Base-by-base conservation (phyloP, 2,888 invertebrate genomes). In the Aplocera efformata region DNA sequence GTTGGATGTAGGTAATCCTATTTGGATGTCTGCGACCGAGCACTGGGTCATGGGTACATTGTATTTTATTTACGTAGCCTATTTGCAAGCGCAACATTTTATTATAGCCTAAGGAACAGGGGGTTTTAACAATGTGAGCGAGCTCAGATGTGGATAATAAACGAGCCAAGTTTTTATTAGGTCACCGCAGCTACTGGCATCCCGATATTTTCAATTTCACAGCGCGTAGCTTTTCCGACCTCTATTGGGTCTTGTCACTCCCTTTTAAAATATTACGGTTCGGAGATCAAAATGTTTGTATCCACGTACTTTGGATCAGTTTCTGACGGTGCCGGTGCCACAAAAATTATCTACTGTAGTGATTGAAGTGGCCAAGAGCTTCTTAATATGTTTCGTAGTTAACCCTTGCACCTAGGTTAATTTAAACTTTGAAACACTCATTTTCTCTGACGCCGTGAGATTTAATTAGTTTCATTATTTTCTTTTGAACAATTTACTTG, bases 161-260 rank as follows among this genome's bases (percentile, higher is more conserved):
- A 53, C 44, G 41, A 47, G 46, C 31, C 6, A 47, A 47, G 34
- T 48, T 48, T 53, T 50, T 53, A 50, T 53, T 50, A 47, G 53
- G 50, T 50, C 53, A 42, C 42, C 43, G 40, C 48, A 43, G 30
- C 42, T 48, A 42, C 45, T 27, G 36, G 25, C 31, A 26, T 45
- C 37, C 35, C 46, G 42, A 48, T 53, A 53, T 53, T 53, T 53
- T 48, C 50, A 50, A 53, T 53, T 53, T 48, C 48, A 50, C 42
- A 48, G 42, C 42, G 42, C 42, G 42, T 38, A 37, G 33, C 45
- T 48, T 35, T 47, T 35, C 35, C 48, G 42, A 25, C 35, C 35
- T 27, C 31, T 28, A 32, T 42, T 33, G 37, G 41, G 35, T 36
- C 42, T 42, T 46, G 48, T 36, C 41, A 39, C 33, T 37, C 47